Percentiles rank a stretch among this genome's conserved stretches.
Evolutionary conservation across 2,797 vertebrate species (phyloP).

Genomic region (Microctenopoma lineatum): DNA sequence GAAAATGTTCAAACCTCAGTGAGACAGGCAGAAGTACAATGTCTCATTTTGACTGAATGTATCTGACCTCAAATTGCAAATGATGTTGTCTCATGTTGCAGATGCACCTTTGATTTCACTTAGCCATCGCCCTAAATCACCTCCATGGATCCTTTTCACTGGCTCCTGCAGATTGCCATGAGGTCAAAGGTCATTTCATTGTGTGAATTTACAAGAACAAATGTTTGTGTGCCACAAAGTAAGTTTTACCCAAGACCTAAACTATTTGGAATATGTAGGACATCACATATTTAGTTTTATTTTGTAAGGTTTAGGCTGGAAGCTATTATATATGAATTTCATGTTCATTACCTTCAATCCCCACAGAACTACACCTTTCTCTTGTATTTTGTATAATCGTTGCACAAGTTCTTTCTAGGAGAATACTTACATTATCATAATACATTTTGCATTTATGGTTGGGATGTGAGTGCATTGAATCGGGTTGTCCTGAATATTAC

Average conservation of each 20-base stretch:
- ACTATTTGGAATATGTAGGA: slow-evolving; percentile 14
- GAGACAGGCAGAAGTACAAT: neutral
- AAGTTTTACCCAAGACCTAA: neutral
- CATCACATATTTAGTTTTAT: slow-evolving; percentile 19
- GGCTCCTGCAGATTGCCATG: slow-evolving; percentile 3
- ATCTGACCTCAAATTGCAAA: slow-evolving; percentile 15
- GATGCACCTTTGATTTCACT: slow-evolving; percentile 9
- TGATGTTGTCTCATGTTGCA: neutral
- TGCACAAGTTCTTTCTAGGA: slow-evolving; percentile 4
- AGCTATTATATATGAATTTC: slow-evolving; percentile 1
- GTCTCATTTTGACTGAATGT: slow-evolving; percentile 35
- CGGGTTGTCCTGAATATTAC: slow-evolving; percentile 23
- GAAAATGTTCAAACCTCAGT: neutral
- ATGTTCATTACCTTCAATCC: slow-evolving; percentile 22
- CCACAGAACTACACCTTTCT: neutral
- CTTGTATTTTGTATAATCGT: neutral
- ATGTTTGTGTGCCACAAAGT: slow-evolving; percentile 1
- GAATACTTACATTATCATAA: neutral
- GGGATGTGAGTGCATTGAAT: slow-evolving; percentile 18
- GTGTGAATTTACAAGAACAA: slow-evolving; percentile 12
- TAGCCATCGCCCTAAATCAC: neutral
- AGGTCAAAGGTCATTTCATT: slow-evolving; percentile 11
- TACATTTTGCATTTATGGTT: slow-evolving; percentile 21
- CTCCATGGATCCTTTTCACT: neutral
- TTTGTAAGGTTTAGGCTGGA: neutral